Evolutionary conservation across 1,140 invertebrate species (phyloP).

Genomic region (Stenopsyche tienmushanensis): DNA sequence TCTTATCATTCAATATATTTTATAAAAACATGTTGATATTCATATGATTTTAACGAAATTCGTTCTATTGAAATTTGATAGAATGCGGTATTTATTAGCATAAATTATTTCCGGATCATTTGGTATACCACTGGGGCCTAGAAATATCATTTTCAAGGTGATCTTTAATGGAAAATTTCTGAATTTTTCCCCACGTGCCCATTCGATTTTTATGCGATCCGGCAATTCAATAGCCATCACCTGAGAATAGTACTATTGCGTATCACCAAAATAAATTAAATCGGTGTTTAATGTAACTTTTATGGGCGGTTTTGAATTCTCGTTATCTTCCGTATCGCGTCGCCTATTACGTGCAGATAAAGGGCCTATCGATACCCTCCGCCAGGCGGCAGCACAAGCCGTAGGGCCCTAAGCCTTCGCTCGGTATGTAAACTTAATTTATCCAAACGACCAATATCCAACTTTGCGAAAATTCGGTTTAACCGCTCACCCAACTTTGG

Average conservation of each 20-base stretch:
- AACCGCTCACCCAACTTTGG: slow-evolving; percentile 10
- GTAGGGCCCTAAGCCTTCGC: no score
- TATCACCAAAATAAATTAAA: slow-evolving; percentile 8
- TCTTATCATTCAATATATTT: no score
- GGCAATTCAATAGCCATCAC: not conserved
- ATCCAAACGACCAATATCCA: slow-evolving; percentile 23
- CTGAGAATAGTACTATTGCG: not conserved
- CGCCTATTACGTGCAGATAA: slow-evolving; percentile 4
- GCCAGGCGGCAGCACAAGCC: no score
- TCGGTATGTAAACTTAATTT: slow-evolving; percentile 22
- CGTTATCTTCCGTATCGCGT: not conserved
- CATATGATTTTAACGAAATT: no score
- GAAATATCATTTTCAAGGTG: no score
- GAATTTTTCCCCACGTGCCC: not conserved
- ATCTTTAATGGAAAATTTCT: no score
- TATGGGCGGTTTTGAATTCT: slow-evolving; percentile 7
- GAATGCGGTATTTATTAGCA: no score
- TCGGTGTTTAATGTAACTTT: not conserved
- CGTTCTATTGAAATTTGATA: no score
- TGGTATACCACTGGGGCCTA: no score
- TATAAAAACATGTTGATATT: no score
- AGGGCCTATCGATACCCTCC: no score
- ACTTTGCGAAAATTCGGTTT: slow-evolving; percentile 11
- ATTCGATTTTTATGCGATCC: not conserved
- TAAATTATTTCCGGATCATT: no score